Percentiles rank a stretch among this genome's conserved stretches.
Evolutionary conservation across 2,113 vertebrate species (phyloP).

Genomic region (Casuarius casuarius): DNA sequence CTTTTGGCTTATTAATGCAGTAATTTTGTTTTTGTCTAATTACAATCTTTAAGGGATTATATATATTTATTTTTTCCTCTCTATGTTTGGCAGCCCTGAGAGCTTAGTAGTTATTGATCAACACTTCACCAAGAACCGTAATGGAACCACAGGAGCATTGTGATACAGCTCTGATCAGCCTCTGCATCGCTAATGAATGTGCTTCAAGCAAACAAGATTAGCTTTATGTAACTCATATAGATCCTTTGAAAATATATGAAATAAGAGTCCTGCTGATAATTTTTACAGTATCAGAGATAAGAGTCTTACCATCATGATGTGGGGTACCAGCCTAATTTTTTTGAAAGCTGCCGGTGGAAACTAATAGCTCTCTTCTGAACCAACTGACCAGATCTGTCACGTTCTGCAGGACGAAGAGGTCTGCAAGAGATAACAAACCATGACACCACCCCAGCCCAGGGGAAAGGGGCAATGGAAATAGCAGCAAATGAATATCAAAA

Average conservation of each 20-base stretch:
- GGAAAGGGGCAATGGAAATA: neutral
- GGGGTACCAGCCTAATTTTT: neutral
- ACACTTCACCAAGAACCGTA: neutral
- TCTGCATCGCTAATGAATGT: neutral
- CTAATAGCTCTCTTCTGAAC: neutral
- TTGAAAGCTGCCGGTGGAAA: neutral
- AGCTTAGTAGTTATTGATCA: slow-evolving; percentile 25
- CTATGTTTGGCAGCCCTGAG: neutral
- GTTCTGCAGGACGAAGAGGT: neutral
- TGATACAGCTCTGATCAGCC: neutral
- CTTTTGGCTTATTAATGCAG: slow-evolving; percentile 9
- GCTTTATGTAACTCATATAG: neutral
- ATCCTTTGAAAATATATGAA: slow-evolving; percentile 11
- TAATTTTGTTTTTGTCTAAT: slow-evolving; percentile 7
- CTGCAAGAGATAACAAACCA: neutral
- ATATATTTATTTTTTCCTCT: neutral
- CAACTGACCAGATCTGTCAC: neutral
- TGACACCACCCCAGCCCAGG: neutral
- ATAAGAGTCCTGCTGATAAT: neutral
- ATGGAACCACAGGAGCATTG: neutral
- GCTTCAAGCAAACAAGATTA: neutral
- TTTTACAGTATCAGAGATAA: neutral
- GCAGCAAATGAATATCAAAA: neutral
- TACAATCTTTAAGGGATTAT: slow-evolving; percentile 33
- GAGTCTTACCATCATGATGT: neutral